Conservation (phyloP, 2,113 vertebrate species). For the Glaucomys volans region DNA sequence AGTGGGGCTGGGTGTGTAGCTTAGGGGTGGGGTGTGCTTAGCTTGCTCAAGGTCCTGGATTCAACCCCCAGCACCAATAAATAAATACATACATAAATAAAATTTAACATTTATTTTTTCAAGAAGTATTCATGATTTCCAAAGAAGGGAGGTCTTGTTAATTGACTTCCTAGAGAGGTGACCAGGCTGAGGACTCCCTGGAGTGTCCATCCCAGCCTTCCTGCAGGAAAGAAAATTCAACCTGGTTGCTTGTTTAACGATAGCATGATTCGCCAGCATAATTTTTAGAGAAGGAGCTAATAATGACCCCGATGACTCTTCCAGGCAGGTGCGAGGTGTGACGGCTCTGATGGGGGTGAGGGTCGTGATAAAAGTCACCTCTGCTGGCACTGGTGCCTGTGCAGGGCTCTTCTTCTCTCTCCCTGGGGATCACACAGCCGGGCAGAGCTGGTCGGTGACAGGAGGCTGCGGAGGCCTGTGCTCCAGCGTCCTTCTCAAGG, state of each 20-base stretch:
- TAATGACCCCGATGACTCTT: neutral
- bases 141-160: neutral
- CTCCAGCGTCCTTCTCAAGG: slow-evolving; percentile 83
- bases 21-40: neutral
- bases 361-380: slow-evolving; percentile 86
- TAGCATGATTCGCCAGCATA: neutral
- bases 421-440: slow-evolving; percentile 87
- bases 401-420: slow-evolving; percentile 63
- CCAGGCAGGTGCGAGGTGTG: slow-evolving; percentile 44
- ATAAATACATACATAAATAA: neutral
- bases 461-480: slow-evolving; percentile 69
- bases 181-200: neutral
- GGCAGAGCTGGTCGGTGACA: slow-evolving; percentile 86
- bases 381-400: slow-evolving; percentile 88
- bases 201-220: neutral
- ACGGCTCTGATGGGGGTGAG: slow-evolving; percentile 37
- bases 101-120: no score
- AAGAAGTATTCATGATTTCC: neutral
- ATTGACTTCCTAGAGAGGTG: neutral
- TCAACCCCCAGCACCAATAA: neutral
- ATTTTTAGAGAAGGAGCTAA: neutral
- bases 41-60: neutral
- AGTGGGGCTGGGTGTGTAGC: neutral
- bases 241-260: neutral
- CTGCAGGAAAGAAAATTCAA: neutral